Evolutionary conservation across 2,888 invertebrate species (phyloP).

Genomic region (Rhabditoides inermis): DNA sequence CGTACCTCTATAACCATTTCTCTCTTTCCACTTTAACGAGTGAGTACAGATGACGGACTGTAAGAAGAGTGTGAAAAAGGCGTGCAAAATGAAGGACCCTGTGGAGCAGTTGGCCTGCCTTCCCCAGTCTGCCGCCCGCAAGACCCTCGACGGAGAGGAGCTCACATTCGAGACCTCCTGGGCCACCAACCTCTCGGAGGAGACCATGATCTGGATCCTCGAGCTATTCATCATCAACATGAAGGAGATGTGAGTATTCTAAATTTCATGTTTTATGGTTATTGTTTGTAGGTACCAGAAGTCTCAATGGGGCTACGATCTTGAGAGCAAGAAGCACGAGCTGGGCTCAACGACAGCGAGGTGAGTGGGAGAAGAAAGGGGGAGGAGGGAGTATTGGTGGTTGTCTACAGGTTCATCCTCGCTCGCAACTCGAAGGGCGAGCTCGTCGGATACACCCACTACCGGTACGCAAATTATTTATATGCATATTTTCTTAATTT

Average conservation of each 20-base stretch:
- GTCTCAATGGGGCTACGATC: conserved; percentile 63
- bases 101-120: conserved; percentile 22
- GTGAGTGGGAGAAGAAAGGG: conserved; percentile 17
- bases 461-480: no score
- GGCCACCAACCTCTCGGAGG: conserved; percentile 39
- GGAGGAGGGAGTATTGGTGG: neutral
- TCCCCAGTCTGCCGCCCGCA: conserved; percentile 9
- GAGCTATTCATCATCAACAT: conserved; percentile 42
- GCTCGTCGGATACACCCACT: conserved; percentile 70
- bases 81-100: conserved; percentile 29
- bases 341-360: conserved; percentile 55
- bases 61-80: conserved; percentile 43
- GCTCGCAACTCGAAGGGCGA: conserved; percentile 21
- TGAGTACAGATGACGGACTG: no score
- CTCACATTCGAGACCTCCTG: conserved; percentile 30
- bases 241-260: conserved; percentile 32
- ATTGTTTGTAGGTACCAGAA: conserved; percentile 58
- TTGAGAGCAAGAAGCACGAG: conserved; percentile 55
- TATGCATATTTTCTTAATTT: no score
- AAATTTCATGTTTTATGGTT: neutral
- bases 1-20: no score
- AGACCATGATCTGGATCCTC: conserved; percentile 35
- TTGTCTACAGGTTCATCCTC: conserved; percentile 19
- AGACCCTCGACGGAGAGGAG: conserved; percentile 29
- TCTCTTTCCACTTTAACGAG: no score